Conservation (phyloP, 1,140 invertebrate species). For the Brachystomella parvula region DNA sequence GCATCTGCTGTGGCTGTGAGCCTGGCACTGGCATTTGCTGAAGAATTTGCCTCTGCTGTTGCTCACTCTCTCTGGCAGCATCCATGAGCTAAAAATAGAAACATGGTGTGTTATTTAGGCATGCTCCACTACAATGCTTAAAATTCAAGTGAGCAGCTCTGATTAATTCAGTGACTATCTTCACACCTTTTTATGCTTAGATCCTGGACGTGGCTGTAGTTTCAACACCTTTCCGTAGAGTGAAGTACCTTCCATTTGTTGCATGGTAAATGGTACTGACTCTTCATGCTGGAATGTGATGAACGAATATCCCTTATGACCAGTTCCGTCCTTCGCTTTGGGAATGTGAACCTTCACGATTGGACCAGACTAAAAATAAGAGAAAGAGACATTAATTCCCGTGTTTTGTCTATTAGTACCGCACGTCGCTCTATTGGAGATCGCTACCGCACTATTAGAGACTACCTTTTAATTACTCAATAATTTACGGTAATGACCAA, state of each 20-base stretch:
- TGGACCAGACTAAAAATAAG: slow-evolving; percentile 57
- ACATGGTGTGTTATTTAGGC: neutral
- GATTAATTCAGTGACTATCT: neutral
- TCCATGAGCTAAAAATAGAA: slow-evolving; percentile 22
- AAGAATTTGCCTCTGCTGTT: neutral
- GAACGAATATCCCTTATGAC: slow-evolving; percentile 37
- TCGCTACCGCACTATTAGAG: too few species aligned
- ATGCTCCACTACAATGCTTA: neutral
- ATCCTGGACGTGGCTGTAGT: slow-evolving; percentile 33
- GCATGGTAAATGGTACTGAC: slow-evolving; percentile 64
- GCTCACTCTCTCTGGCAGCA: slow-evolving; percentile 14
- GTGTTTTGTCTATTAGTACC: too few species aligned
- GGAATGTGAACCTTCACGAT: slow-evolving; percentile 64
- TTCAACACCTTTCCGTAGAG: slow-evolving; percentile 46
- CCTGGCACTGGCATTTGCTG: neutral
- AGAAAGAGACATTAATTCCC: too few species aligned
- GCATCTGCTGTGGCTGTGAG: slow-evolving; percentile 18
- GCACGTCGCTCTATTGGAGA: too few species aligned
- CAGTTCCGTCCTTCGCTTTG: slow-evolving; percentile 55
- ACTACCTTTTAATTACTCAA: too few species aligned
- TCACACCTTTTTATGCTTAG: slow-evolving; percentile 36
- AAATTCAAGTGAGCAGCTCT: neutral
- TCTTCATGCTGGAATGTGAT: slow-evolving; percentile 55
- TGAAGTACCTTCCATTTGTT: slow-evolving; percentile 56
- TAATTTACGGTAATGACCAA: too few species aligned